Percentiles rank a stretch among this genome's conserved stretches.
Conservation (phyloP, 2,888 invertebrate genomes). For the Agrochola litura region DNA sequence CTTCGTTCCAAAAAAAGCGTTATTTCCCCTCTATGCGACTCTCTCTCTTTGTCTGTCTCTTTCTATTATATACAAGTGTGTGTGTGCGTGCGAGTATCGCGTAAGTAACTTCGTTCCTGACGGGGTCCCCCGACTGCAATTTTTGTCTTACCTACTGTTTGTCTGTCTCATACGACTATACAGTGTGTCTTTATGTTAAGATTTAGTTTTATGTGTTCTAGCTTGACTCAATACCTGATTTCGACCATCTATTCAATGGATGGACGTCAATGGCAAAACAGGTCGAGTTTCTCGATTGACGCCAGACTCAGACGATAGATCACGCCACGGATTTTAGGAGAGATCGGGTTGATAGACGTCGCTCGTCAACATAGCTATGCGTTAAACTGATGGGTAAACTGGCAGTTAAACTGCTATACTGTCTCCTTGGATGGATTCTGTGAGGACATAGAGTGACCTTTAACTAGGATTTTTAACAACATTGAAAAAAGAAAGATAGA, state of each 20-base stretch:
- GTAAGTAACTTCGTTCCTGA: no score
- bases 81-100: no score
- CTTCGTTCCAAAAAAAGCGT: no score
- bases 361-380: slow-evolving; percentile 3
- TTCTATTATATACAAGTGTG: no score
- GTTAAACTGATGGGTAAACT: not conserved
- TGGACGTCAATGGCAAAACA: slow-evolving; percentile 5
- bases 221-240: not conserved
- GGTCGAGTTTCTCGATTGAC: slow-evolving; percentile 6
- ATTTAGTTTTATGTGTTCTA: no score
- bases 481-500: not conserved
- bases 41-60: no score
- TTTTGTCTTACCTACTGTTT: no score
- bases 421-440: not conserved
- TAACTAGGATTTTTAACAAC: not conserved
- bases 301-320: slow-evolving; percentile 37
- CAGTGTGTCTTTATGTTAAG: no score
- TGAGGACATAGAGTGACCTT: not conserved
- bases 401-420: not conserved
- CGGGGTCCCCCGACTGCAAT: no score
- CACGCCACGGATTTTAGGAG: slow-evolving; percentile 18
- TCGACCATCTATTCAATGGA: not conserved
- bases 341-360: slow-evolving; percentile 39
- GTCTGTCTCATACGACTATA: no score
- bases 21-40: no score